Base-by-base conservation (phyloP, 2,888 invertebrate species). In the Thysanoteuthis rhombus region DNA sequence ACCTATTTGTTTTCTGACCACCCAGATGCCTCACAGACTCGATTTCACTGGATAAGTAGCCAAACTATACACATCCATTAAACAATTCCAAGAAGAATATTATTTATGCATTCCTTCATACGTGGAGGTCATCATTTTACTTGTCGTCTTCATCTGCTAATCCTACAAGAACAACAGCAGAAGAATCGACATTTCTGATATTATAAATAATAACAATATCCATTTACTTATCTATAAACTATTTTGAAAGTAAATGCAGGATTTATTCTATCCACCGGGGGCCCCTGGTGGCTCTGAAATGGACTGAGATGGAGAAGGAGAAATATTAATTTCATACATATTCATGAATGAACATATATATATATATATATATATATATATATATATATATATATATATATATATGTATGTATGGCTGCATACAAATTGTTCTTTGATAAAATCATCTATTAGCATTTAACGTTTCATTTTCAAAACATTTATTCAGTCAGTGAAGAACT, bases 381-480 rank as follows among this genome's bases (percentile, higher is more conserved):
- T 12, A 75, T n/a, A 75, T n/a, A 36, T 1, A 75, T n/a, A 75
- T n/a, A 75, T 4, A 75, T n/a, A 36, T n/a, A 36, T n/a, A 36
- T 12, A 75, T n/a, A 36, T 32, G 32, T 75, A 16, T 75, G 32
- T 75, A 16, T 36, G n/a, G 19, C n/a, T 75, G 75, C 75, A 75
- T 75, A 75, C 75, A 75, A 75, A n/a, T 75, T 75, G 75, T 75
- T 75, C 36, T 75, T 75, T 10, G 75, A 75, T 75, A 75, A n/a
- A n/a, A 75, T 75, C 75, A 75, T n/a, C 75, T 75, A 75, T 75
- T 75, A 75, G 75, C 75, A 75, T 75, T 75, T 75, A 75, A 75
- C 16, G 75, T 75, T 75, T 75, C n/a, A 75, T 75, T 75, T 75
- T 75, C 75, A 75, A 75, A 75, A 75, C 75, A 75, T 75, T 75